Percentiles rank a stretch among this genome's conserved stretches.
Evolutionary conservation across 2,797 vertebrate species (phyloP).

Genomic region (Chelon labrosus): DNA sequence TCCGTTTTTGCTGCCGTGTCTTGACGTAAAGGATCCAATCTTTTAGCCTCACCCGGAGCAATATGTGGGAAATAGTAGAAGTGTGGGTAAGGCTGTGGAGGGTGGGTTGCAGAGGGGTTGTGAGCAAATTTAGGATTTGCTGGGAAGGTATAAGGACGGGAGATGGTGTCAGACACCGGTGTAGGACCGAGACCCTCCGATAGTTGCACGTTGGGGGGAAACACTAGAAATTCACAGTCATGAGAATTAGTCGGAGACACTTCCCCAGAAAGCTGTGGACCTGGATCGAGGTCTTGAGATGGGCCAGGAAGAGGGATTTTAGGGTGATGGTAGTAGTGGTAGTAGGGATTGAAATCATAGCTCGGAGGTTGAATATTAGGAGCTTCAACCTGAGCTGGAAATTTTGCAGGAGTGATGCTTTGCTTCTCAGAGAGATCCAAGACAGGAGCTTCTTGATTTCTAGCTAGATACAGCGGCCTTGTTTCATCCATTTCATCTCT

Average conservation of each 20-base stretch:
- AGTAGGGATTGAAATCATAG: slow-evolving; percentile 63
- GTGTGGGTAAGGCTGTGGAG: slow-evolving; percentile 24
- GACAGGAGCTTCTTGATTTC: not conserved
- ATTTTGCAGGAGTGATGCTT: not conserved
- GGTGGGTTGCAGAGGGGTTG: not conserved
- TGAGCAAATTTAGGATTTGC: not conserved
- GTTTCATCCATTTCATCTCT: slow-evolving; percentile 3
- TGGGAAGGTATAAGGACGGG: not conserved
- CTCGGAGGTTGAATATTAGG: slow-evolving; percentile 31
- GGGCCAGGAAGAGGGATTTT: slow-evolving; percentile 65
- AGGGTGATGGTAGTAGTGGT: slow-evolving; percentile 78
- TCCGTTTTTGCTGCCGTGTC: not conserved
- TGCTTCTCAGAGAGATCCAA: not conserved
- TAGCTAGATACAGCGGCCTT: not conserved
- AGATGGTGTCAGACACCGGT: not conserved
- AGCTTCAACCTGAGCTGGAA: slow-evolving; percentile 2
- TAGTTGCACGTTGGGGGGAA: not conserved
- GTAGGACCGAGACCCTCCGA: not conserved
- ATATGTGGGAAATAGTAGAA: slow-evolving; percentile 37
- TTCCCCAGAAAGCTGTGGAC: slow-evolving; percentile 12
- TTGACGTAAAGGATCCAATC: not conserved
- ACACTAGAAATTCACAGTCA: not conserved
- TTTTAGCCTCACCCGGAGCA: slow-evolving; percentile 1
- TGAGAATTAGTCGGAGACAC: not conserved
- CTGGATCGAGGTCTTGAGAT: slow-evolving; percentile 28